Percentiles rank a stretch among this genome's conserved stretches.
phyloP scores from a whole-genome alignment of 2,888 invertebrate species.

The Stegophylla sp. region DNA sequence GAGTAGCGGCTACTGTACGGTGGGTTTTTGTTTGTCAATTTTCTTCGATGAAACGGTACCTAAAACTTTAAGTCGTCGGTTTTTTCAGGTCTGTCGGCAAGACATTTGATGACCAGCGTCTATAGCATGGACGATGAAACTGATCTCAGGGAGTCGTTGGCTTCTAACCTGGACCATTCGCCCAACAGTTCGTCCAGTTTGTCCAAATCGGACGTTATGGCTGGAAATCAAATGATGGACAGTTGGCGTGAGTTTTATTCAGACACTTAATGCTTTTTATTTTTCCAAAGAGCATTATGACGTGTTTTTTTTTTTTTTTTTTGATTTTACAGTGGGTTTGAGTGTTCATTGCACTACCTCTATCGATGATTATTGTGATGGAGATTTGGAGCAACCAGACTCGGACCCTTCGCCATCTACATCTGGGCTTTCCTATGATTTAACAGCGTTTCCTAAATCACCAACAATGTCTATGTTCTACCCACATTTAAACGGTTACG shows the following conservation, averaged over 20 bases:
- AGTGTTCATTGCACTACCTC: constrained; percentile 60
- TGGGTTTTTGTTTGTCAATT: background rate
- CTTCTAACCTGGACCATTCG: constrained; percentile 27
- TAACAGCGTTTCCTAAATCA: constrained; percentile 60
- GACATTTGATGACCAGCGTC: constrained; percentile 29
- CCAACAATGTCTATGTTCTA: constrained; percentile 62
- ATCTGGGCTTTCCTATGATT: constrained; percentile 61
- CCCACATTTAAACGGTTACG: constrained; percentile 62
- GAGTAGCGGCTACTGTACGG: too few relatives aligned
- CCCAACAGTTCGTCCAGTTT: constrained; percentile 21
- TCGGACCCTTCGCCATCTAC: constrained; percentile 61
- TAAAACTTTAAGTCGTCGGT: background rate
- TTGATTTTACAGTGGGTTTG: constrained; percentile 53
- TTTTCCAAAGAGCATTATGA: background rate
- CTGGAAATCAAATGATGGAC: constrained; percentile 45
- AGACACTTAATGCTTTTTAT: background rate
- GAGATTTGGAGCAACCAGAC: constrained; percentile 51
- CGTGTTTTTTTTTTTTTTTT: background rate
- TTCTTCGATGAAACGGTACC: background rate
- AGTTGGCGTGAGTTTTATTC: constrained; percentile 46
- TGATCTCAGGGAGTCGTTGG: constrained; percentile 32
- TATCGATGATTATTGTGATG: constrained; percentile 50
- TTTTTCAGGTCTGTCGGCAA: background rate
- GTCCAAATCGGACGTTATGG: constrained; percentile 29
- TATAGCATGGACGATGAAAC: constrained; percentile 55